A percentile compares a stretch with the other conserved stretches of the same genome.
These are phyloP conservation scores for Onthophagus taurus DNA, from an alignment of 1,140 invertebrate genomes.

Conservation along the genomic window DNA sequence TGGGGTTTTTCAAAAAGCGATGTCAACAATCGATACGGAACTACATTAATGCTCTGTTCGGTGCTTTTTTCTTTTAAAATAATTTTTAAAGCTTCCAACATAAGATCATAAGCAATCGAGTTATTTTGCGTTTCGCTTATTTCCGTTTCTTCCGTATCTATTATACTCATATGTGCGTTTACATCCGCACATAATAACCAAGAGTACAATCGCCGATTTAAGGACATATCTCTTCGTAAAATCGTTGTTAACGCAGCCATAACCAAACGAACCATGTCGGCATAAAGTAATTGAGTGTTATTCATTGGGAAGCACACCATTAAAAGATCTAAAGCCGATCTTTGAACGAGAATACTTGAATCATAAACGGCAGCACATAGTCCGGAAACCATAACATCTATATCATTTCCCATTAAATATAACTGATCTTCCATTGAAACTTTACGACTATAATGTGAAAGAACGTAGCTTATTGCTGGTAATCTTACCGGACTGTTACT, in stretches of 20 bases:
- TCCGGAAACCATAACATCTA: conserved; percentile 65
- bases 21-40: conserved; percentile 76
- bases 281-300: conserved; percentile 61
- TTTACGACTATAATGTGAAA: conserved; percentile 76
- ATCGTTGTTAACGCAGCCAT: conserved; percentile 76
- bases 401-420: conserved; percentile 77
- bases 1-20: conserved; percentile 85
- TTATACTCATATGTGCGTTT: conserved; percentile 36
- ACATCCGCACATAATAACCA: conserved; percentile 74
- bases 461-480: conserved; percentile 73
- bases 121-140: conserved; percentile 34
- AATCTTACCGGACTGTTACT: conserved; percentile 76
- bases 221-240: conserved; percentile 81
- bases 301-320: conserved; percentile 81
- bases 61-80: conserved; percentile 49
- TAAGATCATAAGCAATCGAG: conserved; percentile 50
- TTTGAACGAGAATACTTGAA: conserved; percentile 72
- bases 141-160: background rate
- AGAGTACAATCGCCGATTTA: conserved; percentile 77
- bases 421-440: conserved; percentile 75
- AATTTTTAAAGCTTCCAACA: conserved; percentile 55
- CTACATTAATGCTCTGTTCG: conserved; percentile 55
- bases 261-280: conserved; percentile 69
- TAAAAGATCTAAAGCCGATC: conserved; percentile 78
- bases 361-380: conserved; percentile 65